Percentiles rank a stretch among this genome's conserved stretches.
These are phyloP conservation scores for Volucella zonaria DNA, from an alignment of 2,888 invertebrate species.

Conservation along the genomic window DNA sequence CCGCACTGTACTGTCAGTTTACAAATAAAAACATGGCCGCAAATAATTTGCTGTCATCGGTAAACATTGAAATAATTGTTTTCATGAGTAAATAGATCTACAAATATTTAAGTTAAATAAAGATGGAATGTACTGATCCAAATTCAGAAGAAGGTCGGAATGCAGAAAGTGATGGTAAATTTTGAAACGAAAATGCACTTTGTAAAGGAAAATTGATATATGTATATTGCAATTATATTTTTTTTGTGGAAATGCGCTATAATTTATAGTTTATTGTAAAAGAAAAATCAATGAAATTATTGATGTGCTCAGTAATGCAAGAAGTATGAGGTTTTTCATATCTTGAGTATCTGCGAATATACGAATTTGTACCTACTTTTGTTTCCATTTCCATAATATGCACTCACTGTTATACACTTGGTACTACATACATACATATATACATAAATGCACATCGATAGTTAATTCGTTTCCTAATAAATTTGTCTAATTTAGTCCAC, in stretches of 20 bases:
- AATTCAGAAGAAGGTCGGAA: constrained; percentile 47
- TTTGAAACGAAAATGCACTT: not conserved
- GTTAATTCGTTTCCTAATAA: too few relatives aligned
- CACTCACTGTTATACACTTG: too few relatives aligned
- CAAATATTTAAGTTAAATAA: constrained; percentile 1
- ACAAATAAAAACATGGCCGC: constrained; percentile 67
- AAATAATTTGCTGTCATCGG: constrained; percentile 7
- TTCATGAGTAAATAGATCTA: constrained; percentile 20
- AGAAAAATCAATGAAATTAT: too few relatives aligned
- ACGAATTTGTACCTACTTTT: too few relatives aligned
- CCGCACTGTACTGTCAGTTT: constrained; percentile 41
- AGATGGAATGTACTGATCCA: constrained; percentile 56
- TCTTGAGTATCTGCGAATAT: too few relatives aligned
- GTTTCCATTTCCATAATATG: too few relatives aligned
- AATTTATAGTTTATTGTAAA: too few relatives aligned
- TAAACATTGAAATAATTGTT: constrained; percentile 30
- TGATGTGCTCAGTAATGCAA: too few relatives aligned
- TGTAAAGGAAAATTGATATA: not conserved
- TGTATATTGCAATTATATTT: not conserved
- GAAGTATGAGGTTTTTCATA: too few relatives aligned
- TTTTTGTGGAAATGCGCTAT: not conserved
- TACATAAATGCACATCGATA: too few relatives aligned
- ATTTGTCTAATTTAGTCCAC: too few relatives aligned
- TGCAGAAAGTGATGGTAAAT: constrained; percentile 63
- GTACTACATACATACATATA: too few relatives aligned